Evolutionary conservation across 2,797 vertebrate genomes (phyloP), one percentile per base, ranked within the genome.

Genomic region (Carcharodon carcharias): DNA sequence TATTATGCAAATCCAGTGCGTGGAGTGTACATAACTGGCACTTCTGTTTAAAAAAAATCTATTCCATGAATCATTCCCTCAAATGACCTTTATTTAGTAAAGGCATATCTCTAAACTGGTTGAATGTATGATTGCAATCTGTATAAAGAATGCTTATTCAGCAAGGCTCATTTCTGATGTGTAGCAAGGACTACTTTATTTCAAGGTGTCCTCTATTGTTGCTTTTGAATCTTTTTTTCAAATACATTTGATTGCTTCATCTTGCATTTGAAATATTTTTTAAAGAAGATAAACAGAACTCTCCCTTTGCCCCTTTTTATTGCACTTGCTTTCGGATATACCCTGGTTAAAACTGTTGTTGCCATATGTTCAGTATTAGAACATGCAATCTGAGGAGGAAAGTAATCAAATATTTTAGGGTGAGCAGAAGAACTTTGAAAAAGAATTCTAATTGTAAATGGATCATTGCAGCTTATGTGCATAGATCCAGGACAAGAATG

Each of bases 201-300:
- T 99, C 99, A 99, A 99, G 99, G 99, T 99, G 99, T 99, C 99
- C 99, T 99, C 98, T 98, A 97, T 97, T 98, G 98, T 98, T 98
- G 98, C 98, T 98, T 99, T 99, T 98, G 98, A 98, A 98, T 98
- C 98, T 98, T 98, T 98, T 99, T 97, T 77, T 96, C 54, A 96
- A 50, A 95, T 61, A 28, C 28, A 95, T 95, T 73, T 95, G 67
- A 77, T 95, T 77, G 45, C 94, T 58, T 95, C 77, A 58, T 58
- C 40, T 35, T 31, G 69, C 23, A 71, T 50, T 95, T 28, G 50
- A 35, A 95, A 98, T 98, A 98, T 98, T 98, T 98, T 99, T 97
- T 96, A 96, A 94, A 87, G 4, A 50, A 11, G 21, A n/a, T 45
- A 80, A 73, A 73, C 4, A 56, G 63, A 56, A 50, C 23, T 71